Percentiles rank a stretch among this genome's conserved stretches.
Evolutionary conservation across 2,797 vertebrate species (phyloP).

Genomic region (Gymnocypris eckloni): DNA sequence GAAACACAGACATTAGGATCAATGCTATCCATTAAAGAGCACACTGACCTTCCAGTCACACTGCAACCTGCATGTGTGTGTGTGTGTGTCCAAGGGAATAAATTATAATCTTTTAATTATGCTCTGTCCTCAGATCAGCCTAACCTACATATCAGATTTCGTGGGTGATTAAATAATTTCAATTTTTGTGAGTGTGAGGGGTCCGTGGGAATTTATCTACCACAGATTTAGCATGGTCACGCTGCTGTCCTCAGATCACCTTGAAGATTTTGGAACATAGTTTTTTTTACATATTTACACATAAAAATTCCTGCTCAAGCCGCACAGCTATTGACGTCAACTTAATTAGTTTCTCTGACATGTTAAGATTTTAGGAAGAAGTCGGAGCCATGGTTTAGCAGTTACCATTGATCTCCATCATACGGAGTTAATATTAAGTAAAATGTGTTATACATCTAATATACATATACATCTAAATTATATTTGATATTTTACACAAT

Average conservation of each 20-base stretch:
- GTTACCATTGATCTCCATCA: background rate
- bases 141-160: constrained; percentile 37
- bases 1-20: constrained; percentile 39
- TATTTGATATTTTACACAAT: too few species aligned
- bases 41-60: constrained; percentile 54
- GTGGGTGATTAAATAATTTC: constrained; percentile 40
- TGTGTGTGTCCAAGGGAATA: constrained; percentile 38
- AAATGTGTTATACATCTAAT: too few species aligned
- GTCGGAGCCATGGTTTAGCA: background rate
- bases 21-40: constrained; percentile 54
- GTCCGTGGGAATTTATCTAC: constrained; percentile 35
- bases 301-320: background rate
- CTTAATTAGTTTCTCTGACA: background rate
- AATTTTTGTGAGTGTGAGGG: constrained; percentile 9
- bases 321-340: background rate
- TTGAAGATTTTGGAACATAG: background rate
- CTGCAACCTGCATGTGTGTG: constrained; percentile 35
- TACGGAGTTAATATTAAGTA: background rate
- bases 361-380: background rate
- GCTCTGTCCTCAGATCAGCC: constrained; percentile 39
- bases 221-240: constrained; percentile 16
- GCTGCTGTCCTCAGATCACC: constrained; percentile 21
- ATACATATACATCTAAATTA: too few species aligned
- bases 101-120: constrained; percentile 53
- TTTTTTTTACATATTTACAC: background rate